Base-by-base conservation (phyloP, 64 coral and sea anemone genomes). In the Montipora capricornis region DNA sequence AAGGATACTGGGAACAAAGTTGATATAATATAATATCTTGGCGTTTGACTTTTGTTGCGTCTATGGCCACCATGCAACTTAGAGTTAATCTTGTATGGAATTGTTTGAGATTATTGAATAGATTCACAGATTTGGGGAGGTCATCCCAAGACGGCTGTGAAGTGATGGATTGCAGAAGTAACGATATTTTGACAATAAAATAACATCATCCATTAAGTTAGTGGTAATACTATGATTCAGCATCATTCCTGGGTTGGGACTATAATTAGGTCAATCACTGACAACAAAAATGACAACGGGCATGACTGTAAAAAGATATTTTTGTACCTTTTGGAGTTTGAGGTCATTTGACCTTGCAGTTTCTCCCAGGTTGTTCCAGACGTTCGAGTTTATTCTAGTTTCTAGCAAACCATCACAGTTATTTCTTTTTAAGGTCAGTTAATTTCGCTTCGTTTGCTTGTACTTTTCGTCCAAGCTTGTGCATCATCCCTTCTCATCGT, bases 301-400 rank as follows among this genome's bases (percentile, higher is more conserved):
- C 47, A 81, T 44, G 9, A 47, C 80, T 51, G 20, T 51, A 16
- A 82, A n/a, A 51, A 82, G 80, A 26, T 51, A 82, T 82, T 82
- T 55, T 82, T 48, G 20, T 58, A 16, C 59, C 59, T 82, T 51
- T 29, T 29, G 29, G 29, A 29, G 29, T 29, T 29, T 29, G 29
- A 29, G 29, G 29, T 29, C 29, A 29, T 51, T 82, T 8, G 53
- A 58, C 19, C 80, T 20, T 12, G 80, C 80, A 20, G 13, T 19
- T 19, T 82, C 49, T 4, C 49, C 50, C 49, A 55, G 59, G 14
- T 82, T 82, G 19, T 82, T 82, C 19, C 53, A 82, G 29, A 82
- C 59, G 22, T n/a, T 51, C 59, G 80, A 16, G 59, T 82, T 82
- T 4, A 55, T 51, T 55, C 49, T 82, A 19, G 80, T 82, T 55